Percentiles rank a stretch among this genome's conserved stretches.
Conservation (phyloP, 2,888 invertebrate species). For the Prosopocoilus inquinatus region DNA sequence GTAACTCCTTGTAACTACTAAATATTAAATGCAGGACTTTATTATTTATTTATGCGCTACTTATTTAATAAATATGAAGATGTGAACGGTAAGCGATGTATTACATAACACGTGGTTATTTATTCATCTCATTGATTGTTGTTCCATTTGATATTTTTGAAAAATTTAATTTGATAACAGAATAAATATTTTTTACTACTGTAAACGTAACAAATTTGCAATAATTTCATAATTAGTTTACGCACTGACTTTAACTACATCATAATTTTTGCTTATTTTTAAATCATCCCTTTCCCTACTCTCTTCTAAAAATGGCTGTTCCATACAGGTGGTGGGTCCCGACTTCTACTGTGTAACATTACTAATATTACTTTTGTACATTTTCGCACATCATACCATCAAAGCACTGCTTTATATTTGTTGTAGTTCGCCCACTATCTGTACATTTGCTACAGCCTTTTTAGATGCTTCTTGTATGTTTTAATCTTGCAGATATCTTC, state of each 20-base stretch:
- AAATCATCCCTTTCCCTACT: conserved; percentile 4
- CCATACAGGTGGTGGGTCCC: conserved; percentile 45
- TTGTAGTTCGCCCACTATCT: conserved; percentile 36
- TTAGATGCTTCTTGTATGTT: conserved; percentile 29
- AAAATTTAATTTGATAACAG: no score
- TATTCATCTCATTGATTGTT: no score
- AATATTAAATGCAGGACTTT: no score
- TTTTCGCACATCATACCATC: conserved; percentile 13
- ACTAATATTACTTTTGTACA: conserved; percentile 13
- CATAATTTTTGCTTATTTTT: conserved; percentile 9
- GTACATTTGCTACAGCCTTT: conserved; percentile 44
- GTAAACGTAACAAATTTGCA: no score
- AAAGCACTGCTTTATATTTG: conserved; percentile 22
- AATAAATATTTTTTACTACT: no score
- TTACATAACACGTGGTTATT: no score
- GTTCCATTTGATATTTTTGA: no score
- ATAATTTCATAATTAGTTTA: neutral
- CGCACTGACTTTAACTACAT: neutral
- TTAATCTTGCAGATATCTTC: no score
- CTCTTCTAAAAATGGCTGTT: conserved; percentile 51
- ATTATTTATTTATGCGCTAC: no score
- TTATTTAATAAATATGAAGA: no score
- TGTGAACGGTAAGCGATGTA: no score
- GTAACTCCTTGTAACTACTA: no score
- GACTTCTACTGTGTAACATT: conserved; percentile 21